A percentile compares a stretch with the other conserved stretches of the same genome.
phyloP scores from a whole-genome alignment of 1,140 invertebrate species.

The Calephelis nemesis region DNA sequence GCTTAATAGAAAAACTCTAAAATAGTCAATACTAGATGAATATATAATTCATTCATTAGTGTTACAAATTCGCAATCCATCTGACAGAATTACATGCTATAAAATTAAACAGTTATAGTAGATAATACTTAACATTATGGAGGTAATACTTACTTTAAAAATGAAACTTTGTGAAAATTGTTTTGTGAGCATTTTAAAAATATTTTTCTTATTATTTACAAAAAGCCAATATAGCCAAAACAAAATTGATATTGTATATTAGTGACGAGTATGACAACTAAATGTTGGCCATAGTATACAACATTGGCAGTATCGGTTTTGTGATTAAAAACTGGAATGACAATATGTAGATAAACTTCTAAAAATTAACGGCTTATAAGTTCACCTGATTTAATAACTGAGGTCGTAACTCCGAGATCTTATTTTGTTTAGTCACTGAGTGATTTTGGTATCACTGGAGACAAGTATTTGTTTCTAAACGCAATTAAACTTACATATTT shows the following conservation, averaged over 20 bases:
- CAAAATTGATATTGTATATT: not conserved
- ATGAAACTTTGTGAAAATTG: slow-evolving; percentile 64
- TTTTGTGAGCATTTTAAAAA: slow-evolving; percentile 55
- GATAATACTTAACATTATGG: slow-evolving; percentile 75
- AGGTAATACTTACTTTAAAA: slow-evolving; percentile 72
- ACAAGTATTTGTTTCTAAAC: too few relatives aligned
- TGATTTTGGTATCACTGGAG: too few relatives aligned
- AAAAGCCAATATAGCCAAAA: slow-evolving; percentile 28
- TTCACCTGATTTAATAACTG: not conserved
- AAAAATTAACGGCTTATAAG: not conserved
- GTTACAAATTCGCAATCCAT: slow-evolving; percentile 20
- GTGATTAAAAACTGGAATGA: slow-evolving; percentile 29
- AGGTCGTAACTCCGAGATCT: not conserved
- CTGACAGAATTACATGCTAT: slow-evolving; percentile 52
- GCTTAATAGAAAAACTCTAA: slow-evolving; percentile 3
- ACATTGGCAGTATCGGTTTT: slow-evolving; percentile 35
- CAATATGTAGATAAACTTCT: slow-evolving; percentile 29
- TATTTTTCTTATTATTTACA: slow-evolving; percentile 29
- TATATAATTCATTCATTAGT: slow-evolving; percentile 3
- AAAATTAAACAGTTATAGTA: slow-evolving; percentile 64
- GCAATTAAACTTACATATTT: too few relatives aligned
- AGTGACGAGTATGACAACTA: slow-evolving; percentile 12
- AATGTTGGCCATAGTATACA: slow-evolving; percentile 9
- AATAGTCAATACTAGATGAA: slow-evolving; percentile 10
- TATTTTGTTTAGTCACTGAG: too few relatives aligned